phyloP scores from a whole-genome alignment of 2,888 invertebrate species.

The Melinopterus prodromus region DNA sequence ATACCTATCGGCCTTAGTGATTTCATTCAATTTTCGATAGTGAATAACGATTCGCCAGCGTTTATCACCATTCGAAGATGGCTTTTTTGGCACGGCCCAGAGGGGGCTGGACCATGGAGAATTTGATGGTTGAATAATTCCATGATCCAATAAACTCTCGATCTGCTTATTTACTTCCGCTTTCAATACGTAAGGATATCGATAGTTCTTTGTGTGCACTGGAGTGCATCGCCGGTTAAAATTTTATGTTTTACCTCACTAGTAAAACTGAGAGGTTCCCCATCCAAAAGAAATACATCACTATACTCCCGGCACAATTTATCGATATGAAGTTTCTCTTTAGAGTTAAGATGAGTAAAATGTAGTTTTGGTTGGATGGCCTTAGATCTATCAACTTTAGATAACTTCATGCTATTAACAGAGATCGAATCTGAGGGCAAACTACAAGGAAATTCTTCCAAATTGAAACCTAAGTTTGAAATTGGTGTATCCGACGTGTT shows the following conservation, averaged over 20 bases:
- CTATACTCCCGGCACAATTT: background rate
- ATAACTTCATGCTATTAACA: no score
- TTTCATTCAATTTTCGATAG: conserved; percentile 54
- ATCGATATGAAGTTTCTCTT: conserved; percentile 4
- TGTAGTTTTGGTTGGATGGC: background rate
- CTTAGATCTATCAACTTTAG: no score
- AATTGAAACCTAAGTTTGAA: background rate
- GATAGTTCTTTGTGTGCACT: conserved; percentile 51
- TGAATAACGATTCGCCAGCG: conserved; percentile 55
- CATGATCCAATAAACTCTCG: conserved; percentile 46
- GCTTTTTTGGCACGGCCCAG: conserved; percentile 52
- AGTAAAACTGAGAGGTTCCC: conserved; percentile 16
- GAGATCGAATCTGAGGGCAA: no score
- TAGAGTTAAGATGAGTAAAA: conserved; percentile 20
- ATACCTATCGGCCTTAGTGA: conserved; percentile 52
- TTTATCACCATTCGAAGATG: conserved; percentile 45
- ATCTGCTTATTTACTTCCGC: conserved; percentile 51
- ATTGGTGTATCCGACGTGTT: background rate
- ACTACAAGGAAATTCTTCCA: no score
- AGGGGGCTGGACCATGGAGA: conserved; percentile 46
- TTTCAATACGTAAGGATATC: conserved; percentile 52
- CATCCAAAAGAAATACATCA: conserved; percentile 21
- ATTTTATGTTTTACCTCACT: conserved; percentile 47
- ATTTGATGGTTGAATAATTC: conserved; percentile 46
- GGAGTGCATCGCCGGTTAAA: conserved; percentile 46